These are phyloP conservation scores for Anguilla marmorata DNA, from an alignment of 2,797 vertebrate genomes.

Conservation along the genomic window DNA sequence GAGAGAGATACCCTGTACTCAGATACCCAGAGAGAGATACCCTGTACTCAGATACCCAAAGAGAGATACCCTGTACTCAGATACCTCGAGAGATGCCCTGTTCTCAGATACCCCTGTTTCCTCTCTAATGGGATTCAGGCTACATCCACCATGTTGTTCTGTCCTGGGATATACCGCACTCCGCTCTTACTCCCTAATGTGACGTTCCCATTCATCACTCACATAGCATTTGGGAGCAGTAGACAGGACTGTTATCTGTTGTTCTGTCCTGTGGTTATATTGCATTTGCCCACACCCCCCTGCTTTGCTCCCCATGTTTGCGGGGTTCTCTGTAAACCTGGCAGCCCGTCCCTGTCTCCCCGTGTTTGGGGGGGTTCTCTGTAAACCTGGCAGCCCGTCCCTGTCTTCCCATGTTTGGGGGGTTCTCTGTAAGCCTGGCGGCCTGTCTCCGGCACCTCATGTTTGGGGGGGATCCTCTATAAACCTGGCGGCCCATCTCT, in stretches of 20 bases:
- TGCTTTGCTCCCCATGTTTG: too few species aligned
- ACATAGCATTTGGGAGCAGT: not conserved
- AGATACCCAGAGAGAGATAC: too few species aligned
- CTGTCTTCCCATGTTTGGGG: not conserved
- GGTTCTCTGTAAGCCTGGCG: too few species aligned
- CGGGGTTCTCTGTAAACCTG: too few species aligned
- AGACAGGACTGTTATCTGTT: not conserved
- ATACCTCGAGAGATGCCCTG: too few species aligned
- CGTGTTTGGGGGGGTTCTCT: not conserved
- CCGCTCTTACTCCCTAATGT: not conserved
- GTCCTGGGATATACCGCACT: not conserved
- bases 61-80: too few species aligned
- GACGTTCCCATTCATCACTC: not conserved
- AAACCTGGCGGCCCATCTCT: too few species aligned
- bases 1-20: too few species aligned
- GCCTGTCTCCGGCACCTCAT: too few species aligned
- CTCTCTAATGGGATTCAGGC: not conserved
- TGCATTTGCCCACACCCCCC: not conserved
- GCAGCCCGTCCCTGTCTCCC: too few species aligned
- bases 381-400: not conserved
- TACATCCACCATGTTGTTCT: not conserved
- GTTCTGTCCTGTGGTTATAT: not conserved
- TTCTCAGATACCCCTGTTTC: not conserved
- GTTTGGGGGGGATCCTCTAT: too few species aligned
- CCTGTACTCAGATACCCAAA: too few species aligned